Conservation (phyloP, 2,113 vertebrate species). For the Melanostigma gelatinosum region DNA sequence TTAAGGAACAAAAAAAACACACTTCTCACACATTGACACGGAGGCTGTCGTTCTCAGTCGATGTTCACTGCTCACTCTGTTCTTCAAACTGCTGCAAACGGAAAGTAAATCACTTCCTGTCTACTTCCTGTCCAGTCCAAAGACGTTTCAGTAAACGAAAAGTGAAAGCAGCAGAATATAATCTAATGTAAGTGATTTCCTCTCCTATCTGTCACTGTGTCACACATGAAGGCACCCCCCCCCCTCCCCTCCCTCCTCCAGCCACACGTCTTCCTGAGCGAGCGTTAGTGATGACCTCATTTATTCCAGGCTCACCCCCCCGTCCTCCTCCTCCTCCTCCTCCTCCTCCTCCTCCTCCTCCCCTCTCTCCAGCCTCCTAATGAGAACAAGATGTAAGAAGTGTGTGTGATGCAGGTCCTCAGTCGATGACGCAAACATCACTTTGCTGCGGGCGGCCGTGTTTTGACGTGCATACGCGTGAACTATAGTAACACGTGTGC, state of each 20-base stretch:
- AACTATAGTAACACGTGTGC: too few relatives aligned
- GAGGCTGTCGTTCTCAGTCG: too few relatives aligned
- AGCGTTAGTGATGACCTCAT: conserved; percentile 71
- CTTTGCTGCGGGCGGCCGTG: too few relatives aligned
- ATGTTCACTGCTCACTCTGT: background rate
- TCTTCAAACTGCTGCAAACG: background rate
- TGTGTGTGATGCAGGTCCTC: too few relatives aligned
- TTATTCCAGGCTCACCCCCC: conserved; percentile 62
- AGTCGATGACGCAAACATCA: too few relatives aligned
- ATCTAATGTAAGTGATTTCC: background rate
- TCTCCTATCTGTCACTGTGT: background rate
- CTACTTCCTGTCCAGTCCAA: background rate
- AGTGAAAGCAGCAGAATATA: background rate
- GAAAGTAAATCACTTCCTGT: background rate
- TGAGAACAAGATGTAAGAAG: conserved; percentile 69
- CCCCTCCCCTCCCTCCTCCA: conserved; percentile 12
- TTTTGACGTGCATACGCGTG: too few relatives aligned
- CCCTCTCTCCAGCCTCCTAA: conserved; percentile 65
- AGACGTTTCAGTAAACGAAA: background rate
- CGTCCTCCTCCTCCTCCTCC: conserved; percentile 6
- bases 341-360: conserved; percentile 1
- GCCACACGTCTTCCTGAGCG: conserved; percentile 30
- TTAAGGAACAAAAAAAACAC: background rate
- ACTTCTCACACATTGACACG: background rate
- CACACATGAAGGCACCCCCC: background rate